Evolutionary conservation across 2,797 vertebrate species (phyloP).

Genomic region (Botia kubotai): DNA sequence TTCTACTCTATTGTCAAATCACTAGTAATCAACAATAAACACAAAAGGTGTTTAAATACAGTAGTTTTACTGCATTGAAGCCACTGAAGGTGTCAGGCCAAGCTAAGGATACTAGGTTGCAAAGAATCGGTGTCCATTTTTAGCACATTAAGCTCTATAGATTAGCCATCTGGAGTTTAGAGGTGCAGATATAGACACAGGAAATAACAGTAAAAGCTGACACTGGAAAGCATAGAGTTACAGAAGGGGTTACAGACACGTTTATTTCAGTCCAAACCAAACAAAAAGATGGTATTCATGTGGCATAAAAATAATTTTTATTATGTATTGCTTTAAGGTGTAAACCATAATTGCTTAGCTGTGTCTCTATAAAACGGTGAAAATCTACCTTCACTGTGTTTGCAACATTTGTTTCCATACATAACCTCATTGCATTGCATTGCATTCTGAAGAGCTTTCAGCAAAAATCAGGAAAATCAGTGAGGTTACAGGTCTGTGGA

Average conservation of each 20-base stretch:
- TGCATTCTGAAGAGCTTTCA: background rate
- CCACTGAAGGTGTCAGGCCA: background rate
- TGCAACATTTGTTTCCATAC: background rate
- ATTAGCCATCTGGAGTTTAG: slow-evolving; percentile 60
- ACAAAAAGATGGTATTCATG: background rate
- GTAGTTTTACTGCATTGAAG: background rate
- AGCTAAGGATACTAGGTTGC: slow-evolving; percentile 38
- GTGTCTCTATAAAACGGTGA: background rate
- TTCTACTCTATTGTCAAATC: background rate
- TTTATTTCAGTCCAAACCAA: background rate
- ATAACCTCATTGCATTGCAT: background rate
- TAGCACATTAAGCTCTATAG: slow-evolving; percentile 54
- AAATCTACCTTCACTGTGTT: background rate
- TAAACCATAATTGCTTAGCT: background rate
- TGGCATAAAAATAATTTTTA: background rate
- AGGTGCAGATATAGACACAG: slow-evolving; percentile 42
- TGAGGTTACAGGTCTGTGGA: background rate
- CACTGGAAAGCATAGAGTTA: slow-evolving; percentile 7
- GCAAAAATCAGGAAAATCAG: background rate
- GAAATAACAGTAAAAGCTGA: slow-evolving; percentile 12
- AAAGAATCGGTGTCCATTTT: slow-evolving; percentile 48
- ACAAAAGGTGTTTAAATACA: background rate
- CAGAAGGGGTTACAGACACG: background rate
- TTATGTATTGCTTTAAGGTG: background rate
- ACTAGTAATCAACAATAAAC: background rate